phyloP scores from a whole-genome alignment of 2,888 invertebrate genomes.

The Megaustenia siamemsis region DNA sequence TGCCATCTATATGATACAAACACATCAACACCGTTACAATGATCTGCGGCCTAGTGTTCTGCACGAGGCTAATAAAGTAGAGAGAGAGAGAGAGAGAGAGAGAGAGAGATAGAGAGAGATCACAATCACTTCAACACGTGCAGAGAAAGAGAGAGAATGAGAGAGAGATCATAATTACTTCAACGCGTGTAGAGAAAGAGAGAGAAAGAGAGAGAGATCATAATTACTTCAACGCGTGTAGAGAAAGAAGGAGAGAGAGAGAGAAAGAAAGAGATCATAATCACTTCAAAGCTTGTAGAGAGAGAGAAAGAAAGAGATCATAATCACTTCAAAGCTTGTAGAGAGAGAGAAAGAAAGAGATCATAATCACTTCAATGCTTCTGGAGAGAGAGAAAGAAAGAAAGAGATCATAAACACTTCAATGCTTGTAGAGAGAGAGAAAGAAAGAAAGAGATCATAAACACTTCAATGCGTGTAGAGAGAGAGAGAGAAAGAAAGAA shows the following conservation, averaged over 20 bases:
- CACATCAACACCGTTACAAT: no score
- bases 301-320: not conserved
- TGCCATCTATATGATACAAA: no score
- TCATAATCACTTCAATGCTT: not conserved
- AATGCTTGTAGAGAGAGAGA: not conserved
- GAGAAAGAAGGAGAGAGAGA: no score
- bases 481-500: not conserved
- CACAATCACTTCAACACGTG: not conserved
- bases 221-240: no score
- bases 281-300: not conserved
- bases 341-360: not conserved
- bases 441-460: not conserved
- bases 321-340: not conserved
- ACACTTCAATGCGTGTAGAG: not conserved
- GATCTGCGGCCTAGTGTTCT: no score
- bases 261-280: no score
- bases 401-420: not conserved
- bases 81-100: conserved; percentile 8
- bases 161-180: no score
- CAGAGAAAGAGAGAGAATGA: not conserved
- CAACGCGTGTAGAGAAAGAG: no score
- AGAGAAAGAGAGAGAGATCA: no score
- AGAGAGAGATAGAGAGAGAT: not conserved
- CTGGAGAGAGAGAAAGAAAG: not conserved
- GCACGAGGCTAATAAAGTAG: not conserved